Evolutionary conservation across 2,888 invertebrate genomes (phyloP), one percentile per base, ranked within the genome.

Genomic region (Alloplasta piceator): DNA sequence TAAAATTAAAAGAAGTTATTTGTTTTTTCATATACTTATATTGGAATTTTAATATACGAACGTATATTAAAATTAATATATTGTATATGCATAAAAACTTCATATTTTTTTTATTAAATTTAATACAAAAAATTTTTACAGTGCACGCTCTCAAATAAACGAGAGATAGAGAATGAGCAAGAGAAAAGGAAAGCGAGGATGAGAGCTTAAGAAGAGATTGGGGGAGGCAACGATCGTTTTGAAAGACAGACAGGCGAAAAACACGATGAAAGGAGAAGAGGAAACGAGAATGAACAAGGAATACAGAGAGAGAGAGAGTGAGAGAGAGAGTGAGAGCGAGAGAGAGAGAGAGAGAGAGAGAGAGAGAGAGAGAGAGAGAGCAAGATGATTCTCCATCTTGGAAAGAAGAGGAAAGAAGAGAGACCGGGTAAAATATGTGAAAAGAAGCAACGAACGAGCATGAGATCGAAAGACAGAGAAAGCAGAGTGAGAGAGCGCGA

Each of bases 361-460:
- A n/a, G n/a, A n/a, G n/a, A 41, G 50, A 14, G 56, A 67, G 76
- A 71, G 68, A 63, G 72, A 70, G 55, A 64, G 60, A 58, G 73
- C 71, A 16, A 41, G 80, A 66, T 74, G 80, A n/a, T n/a, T n/a
- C n/a, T n/a, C n/a, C n/a, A n/a, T n/a, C n/a, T n/a, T n/a, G n/a
- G n/a, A n/a, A 72, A 78, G 26, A 26, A 26, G 26, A 3, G 3
- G 26, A 26, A 26, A 26, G 26, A 56, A 50, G 79, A 68, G 76
- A 72, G 64, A 63, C 56, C 72, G 63, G 67, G 73, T 74, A 81
- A 78, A 76, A 66, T 67, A 80, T 75, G 85, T 81, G 76, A 76
- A 83, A 86, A 82, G 84, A 74, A 84, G 74, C 76, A 78, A 64
- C 71, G 86, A 76, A 79, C 64, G 70, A 75, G 74, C 70, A 70